Percentiles rank a stretch among this genome's conserved stretches.
Evolutionary conservation across 2,888 invertebrate species (phyloP).

Genomic region (Eledone cirrhosa): DNA sequence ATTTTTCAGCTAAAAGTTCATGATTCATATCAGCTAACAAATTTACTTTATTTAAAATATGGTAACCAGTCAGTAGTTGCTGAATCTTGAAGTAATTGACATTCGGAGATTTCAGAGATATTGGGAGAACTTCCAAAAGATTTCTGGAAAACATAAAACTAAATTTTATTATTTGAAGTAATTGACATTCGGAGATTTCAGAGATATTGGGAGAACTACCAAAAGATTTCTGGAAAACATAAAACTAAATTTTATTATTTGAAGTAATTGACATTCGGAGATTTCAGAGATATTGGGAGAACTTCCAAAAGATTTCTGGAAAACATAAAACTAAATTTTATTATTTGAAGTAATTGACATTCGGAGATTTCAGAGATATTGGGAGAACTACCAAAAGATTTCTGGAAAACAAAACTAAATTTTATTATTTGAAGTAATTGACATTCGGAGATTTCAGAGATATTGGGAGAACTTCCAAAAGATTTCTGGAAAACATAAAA

Average conservation of each 20-base stretch:
- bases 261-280: constrained; percentile 39
- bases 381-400: constrained; percentile 47
- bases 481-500: constrained; percentile 43
- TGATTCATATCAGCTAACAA: constrained; percentile 40
- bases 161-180: constrained; percentile 31
- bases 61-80: constrained; percentile 54
- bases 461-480: constrained; percentile 46
- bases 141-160: constrained; percentile 38
- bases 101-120: constrained; percentile 38
- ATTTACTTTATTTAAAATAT: constrained; percentile 47
- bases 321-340: too few species aligned
- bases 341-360: constrained; percentile 41
- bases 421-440: constrained; percentile 44
- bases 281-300: constrained; percentile 47
- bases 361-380: constrained; percentile 38
- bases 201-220: constrained; percentile 43
- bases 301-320: constrained; percentile 44
- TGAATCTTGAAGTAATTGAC: constrained; percentile 44
- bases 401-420: constrained; percentile 41
- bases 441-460: constrained; percentile 36
- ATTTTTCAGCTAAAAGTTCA: constrained; percentile 37
- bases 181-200: constrained; percentile 41
- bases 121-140: constrained; percentile 44
- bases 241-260: too few species aligned
- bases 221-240: constrained; percentile 45